Evolutionary conservation across 2,113 vertebrate species (phyloP).

Genomic region (Castor canadensis): DNA sequence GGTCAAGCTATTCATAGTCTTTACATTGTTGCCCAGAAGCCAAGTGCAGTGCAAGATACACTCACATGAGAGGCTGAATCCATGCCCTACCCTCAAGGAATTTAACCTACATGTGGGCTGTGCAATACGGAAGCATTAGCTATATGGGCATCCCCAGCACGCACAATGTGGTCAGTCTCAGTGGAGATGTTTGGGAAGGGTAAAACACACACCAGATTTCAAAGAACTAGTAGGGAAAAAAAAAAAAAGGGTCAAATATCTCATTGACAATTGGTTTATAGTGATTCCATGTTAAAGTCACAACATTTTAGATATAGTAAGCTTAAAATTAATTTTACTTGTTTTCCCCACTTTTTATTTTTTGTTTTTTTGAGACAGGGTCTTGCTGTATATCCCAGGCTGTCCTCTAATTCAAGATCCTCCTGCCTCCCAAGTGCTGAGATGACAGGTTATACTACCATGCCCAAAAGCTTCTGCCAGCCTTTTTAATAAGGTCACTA

Average conservation of each 20-base stretch:
- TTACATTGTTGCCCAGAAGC: neutral
- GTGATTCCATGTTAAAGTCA: neutral
- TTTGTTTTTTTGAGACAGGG: neutral
- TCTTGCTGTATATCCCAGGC: neutral
- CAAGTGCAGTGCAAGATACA: neutral
- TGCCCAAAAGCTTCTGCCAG: neutral
- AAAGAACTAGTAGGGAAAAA: neutral
- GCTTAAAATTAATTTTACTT: constrained; percentile 22
- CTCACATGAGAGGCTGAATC: neutral
- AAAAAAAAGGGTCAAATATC: neutral
- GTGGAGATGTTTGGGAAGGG: neutral
- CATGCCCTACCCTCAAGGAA: neutral
- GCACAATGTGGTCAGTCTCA: neutral
- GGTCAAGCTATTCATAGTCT: neutral
- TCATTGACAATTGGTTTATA: neutral
- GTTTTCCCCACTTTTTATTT: neutral
- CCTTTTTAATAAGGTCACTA: neutral
- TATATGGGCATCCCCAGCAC: neutral
- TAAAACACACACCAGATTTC: neutral
- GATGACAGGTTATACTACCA: neutral
- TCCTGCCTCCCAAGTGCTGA: neutral
- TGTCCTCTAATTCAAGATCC: neutral
- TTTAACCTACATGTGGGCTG: neutral
- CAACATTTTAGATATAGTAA: neutral
- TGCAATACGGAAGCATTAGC: neutral